Evolutionary conservation across 2,113 vertebrate species (phyloP).

Genomic region (Hippolais icterina): DNA sequence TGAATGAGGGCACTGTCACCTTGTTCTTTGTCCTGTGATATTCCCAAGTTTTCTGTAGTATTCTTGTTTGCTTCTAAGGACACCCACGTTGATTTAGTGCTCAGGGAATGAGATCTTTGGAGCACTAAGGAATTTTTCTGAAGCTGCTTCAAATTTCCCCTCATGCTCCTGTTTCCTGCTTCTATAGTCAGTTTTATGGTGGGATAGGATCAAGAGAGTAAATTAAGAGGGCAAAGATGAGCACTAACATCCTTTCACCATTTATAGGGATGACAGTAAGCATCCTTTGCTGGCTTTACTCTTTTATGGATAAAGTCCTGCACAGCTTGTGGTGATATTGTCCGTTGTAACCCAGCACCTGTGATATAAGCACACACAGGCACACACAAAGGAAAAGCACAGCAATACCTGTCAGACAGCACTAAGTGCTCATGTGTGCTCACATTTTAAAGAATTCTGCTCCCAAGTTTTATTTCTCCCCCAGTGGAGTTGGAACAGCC

Average conservation of each 20-base stretch:
- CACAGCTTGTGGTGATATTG: background rate
- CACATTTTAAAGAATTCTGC: background rate
- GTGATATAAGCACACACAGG: background rate
- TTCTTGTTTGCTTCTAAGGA: background rate
- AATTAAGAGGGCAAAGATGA: background rate
- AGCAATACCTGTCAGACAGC: background rate
- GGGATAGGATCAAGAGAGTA: background rate
- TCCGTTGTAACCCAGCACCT: background rate
- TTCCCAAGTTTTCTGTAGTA: background rate
- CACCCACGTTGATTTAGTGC: rapidly evolving
- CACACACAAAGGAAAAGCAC: background rate
- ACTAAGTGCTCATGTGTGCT: background rate
- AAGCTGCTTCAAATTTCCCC: background rate
- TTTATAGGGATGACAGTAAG: background rate
- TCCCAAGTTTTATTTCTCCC: background rate
- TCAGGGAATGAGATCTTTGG: background rate
- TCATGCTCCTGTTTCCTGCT: background rate
- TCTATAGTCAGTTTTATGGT: background rate
- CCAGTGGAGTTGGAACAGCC: background rate
- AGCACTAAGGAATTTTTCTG: background rate
- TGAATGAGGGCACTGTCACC: background rate
- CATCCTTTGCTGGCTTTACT: background rate
- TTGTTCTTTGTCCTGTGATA: background rate
- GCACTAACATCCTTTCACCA: background rate
- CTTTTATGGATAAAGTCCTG: background rate